phyloP scores from a whole-genome alignment of 2,113 vertebrate genomes.

The Lycaon pictus region DNA sequence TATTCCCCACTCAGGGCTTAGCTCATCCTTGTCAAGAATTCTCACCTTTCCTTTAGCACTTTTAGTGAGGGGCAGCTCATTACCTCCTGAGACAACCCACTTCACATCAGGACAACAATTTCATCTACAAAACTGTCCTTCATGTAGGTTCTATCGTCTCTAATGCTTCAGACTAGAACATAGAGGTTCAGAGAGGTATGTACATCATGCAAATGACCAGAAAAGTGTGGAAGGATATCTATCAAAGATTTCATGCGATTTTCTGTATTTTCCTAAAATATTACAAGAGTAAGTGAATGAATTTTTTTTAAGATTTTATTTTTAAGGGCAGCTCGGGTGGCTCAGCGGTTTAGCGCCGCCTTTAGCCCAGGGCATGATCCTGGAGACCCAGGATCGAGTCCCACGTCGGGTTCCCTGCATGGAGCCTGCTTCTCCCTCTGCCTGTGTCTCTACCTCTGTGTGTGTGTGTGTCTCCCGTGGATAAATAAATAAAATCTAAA shows the following conservation, averaged over 20 bases:
- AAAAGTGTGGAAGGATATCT: not conserved
- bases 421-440: too few relatives aligned
- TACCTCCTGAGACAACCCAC: not conserved
- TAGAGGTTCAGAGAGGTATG: not conserved
- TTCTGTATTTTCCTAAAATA: conserved; percentile 43
- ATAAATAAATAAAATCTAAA: too few relatives aligned
- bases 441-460: too few relatives aligned
- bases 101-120: not conserved
- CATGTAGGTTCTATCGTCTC: not conserved
- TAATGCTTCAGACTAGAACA: not conserved
- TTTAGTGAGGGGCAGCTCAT: not conserved
- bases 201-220: not conserved
- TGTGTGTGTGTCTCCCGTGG: too few relatives aligned
- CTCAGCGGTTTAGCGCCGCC: too few relatives aligned
- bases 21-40: not conserved
- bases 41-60: not conserved
- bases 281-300: not conserved
- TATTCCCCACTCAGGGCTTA: not conserved
- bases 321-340: not conserved
- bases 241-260: not conserved
- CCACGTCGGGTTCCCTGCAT: too few relatives aligned
- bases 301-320: not conserved
- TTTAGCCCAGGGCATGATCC: too few relatives aligned
- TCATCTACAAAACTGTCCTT: conserved; percentile 25
- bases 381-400: too few relatives aligned